These are phyloP conservation scores for Xenopus tropicalis DNA, from an alignment of 2,113 vertebrate species.

Conservation along the genomic window UCB_Xtro_10.0 CM004448.2:101061001-101061500, in stretches of 20 bases:
- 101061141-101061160: constrained; percentile 1
- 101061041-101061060: too few species aligned
- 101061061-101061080: too few species aligned
- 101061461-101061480: constrained; percentile 46
- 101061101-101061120: too few species aligned
- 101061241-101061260: constrained; percentile 48
- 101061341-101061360: constrained; percentile 41
- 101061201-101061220: constrained; percentile 48
- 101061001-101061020: too few species aligned
- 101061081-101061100: too few species aligned
- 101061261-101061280: constrained; percentile 44
- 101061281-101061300: constrained; percentile 52
- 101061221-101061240: constrained; percentile 35
- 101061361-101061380: constrained; percentile 58
- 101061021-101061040: too few species aligned
- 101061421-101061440: constrained; percentile 57
- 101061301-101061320: constrained; percentile 52
- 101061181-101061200: constrained; percentile 33
- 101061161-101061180: constrained; percentile 8
- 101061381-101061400: constrained; percentile 51
- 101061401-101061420: constrained; percentile 56
- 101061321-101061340: constrained; percentile 65
- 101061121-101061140: constrained; percentile 3
- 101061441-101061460: constrained; percentile 53
- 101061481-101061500: constrained; percentile 52